phyloP scores from a whole-genome alignment of 2,797 vertebrate genomes.

The Trichosurus vulpecula region DNA sequence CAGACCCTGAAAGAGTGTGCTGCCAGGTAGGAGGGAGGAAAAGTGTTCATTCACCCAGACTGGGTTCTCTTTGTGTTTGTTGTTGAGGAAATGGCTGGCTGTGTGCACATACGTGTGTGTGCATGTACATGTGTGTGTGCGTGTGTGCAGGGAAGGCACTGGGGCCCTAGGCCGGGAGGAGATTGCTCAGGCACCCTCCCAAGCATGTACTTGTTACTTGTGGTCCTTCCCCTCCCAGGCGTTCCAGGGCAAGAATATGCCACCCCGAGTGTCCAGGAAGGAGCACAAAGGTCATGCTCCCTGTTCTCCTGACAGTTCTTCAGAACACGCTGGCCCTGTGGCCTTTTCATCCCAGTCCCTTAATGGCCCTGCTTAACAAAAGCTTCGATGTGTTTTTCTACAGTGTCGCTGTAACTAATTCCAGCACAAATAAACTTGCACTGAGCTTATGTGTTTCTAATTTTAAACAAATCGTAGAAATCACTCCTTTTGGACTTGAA shows the following conservation, averaged over 20 bases:
- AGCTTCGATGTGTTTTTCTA: background rate
- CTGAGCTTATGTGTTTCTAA: background rate
- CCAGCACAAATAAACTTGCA: background rate
- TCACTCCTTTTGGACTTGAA: too few species aligned
- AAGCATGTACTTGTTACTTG: background rate
- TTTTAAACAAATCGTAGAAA: background rate
- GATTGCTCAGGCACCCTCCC: accelerated
- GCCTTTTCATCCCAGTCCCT: accelerated
- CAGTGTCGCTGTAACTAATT: background rate
- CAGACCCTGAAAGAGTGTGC: background rate
- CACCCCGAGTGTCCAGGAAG: too few species aligned
- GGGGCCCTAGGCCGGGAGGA: background rate
- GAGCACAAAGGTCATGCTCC: too few species aligned
- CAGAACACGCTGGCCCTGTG: background rate
- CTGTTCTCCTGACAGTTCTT: background rate
- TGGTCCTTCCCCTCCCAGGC: background rate
- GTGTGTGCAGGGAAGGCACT: background rate
- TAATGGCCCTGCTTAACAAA: background rate
- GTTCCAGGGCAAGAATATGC: too few species aligned
- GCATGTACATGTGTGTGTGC: background rate
- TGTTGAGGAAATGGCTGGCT: background rate
- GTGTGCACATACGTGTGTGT: background rate
- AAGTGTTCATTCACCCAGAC: background rate
- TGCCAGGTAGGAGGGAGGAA: background rate
- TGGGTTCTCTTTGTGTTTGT: background rate